Base-by-base conservation (phyloP, 92 coral and sea anemone genomes). In the Parazoanthus darwini region DNA sequence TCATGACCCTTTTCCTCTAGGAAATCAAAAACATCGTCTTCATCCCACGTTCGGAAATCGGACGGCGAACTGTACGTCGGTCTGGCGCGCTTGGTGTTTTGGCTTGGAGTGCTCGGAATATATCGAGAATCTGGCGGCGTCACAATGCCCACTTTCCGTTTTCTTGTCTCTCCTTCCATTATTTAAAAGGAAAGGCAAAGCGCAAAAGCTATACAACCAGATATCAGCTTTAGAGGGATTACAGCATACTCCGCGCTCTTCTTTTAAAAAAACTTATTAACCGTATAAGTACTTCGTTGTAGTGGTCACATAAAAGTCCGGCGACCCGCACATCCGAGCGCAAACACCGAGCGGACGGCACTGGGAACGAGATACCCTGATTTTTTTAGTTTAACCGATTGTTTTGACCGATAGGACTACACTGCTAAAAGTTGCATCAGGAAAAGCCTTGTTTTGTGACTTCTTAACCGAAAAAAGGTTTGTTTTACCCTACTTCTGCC, bases 131-230 rank as follows among this genome's bases (percentile, higher is more conserved):
- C 93, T 33, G 95, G 93, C 63, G 88, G 81, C 3, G 89, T 89
- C 5, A 77, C 89, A 36, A 74, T 93, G 4, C 89, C 95, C 1
- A 93, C 88, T 54, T 80, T 93, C n/a, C 95, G 85, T 37, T 91
- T 93, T 37, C 93, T 77, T 4, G 73, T 50, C 58, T 35, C 36
- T 35, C 37, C 38, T 26, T 38, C 50, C 75, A 87, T 77, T 50
- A 1, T 79, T 79, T 48, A 26, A n/a, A 48, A 48, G 48, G 39
- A 46, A 8, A 63, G 70, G 22, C 70, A 3, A 63, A 63, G 5
- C 70, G 16, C n/a, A n/a, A 5, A 4, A 3, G 6, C 5, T 63
- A 22, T 63, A 22, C 7, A 20, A 26, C 25, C 1, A 23, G 25
- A 20, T 18, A 63, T 63, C 26, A 18, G 70, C 16, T 18, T 18